Evolutionary conservation across 2,888 invertebrate species (phyloP).

Genomic region (Tetanocera ferruginea): DNA sequence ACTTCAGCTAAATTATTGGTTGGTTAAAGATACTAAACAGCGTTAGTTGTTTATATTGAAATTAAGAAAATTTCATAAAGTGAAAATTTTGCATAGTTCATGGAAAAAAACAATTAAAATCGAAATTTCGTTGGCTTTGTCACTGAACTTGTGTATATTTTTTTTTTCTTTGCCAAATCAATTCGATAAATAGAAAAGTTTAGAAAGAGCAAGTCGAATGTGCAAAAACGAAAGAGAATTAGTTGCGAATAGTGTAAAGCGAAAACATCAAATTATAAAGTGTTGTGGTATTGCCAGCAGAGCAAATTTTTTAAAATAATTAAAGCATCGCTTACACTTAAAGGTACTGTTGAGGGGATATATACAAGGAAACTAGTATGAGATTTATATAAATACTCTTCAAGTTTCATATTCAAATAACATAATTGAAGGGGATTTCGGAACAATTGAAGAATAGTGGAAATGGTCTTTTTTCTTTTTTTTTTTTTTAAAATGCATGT

Average conservation of each 20-base stretch:
- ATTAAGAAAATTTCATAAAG: not conserved
- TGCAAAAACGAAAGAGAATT: not conserved
- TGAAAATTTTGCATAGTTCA: not conserved
- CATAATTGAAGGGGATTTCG: too few relatives aligned
- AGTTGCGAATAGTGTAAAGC: not conserved
- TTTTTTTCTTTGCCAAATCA: not conserved
- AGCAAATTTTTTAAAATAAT: not conserved
- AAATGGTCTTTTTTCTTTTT: too few relatives aligned
- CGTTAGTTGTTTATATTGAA: too few relatives aligned
- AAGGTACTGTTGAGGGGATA: not conserved
- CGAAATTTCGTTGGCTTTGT: not conserved
- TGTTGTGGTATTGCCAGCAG: not conserved
- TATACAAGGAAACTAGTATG: too few relatives aligned
- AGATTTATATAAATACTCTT: too few relatives aligned
- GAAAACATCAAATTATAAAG: not conserved
- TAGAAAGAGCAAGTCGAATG: not conserved
- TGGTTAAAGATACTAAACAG: not conserved
- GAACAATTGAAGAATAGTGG: too few relatives aligned
- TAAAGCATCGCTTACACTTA: not conserved
- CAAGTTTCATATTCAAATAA: too few relatives aligned
- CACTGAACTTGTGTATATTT: slow-evolving; percentile 20
- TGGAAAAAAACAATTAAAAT: not conserved
- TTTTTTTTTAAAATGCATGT: too few relatives aligned
- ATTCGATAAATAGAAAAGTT: not conserved
- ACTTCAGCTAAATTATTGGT: not conserved